These are phyloP conservation scores for Alloplasta piceator DNA, from an alignment of 2,888 invertebrate species.

Conservation along the genomic window DNA sequence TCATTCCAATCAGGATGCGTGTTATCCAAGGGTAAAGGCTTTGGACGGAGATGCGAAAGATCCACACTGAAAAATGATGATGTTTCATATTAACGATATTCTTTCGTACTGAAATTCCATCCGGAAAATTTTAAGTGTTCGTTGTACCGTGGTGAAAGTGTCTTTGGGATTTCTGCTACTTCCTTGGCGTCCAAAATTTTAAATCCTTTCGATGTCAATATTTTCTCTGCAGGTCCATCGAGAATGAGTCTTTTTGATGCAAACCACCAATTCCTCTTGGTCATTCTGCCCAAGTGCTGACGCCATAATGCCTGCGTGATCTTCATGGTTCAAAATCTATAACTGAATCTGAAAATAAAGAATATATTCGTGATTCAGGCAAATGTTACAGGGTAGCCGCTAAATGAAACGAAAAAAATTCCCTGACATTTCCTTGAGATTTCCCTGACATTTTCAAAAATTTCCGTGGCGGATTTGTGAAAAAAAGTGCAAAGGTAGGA, in stretches of 20 bases:
- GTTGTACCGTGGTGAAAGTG: constrained; percentile 56
- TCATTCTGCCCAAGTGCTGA: constrained; percentile 90
- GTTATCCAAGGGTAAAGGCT: constrained; percentile 83
- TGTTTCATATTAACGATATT: constrained; percentile 15
- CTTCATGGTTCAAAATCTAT: constrained; percentile 85
- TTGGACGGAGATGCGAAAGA: constrained; percentile 18
- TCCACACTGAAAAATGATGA: constrained; percentile 73
- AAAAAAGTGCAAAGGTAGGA: no score
- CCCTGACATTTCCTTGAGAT: no score
- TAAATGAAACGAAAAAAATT: no score
- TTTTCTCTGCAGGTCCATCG: constrained; percentile 85
- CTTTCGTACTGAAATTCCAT: constrained; percentile 40
- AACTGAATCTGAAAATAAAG: not conserved
- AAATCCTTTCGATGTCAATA: constrained; percentile 86
- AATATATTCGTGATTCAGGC: no score
- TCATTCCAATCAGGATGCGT: constrained; percentile 88
- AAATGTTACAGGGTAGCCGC: no score
- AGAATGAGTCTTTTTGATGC: constrained; percentile 87
- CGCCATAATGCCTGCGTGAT: constrained; percentile 86
- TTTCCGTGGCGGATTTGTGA: no score
- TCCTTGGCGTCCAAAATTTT: constrained; percentile 87
- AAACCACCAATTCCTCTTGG: constrained; percentile 89
- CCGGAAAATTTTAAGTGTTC: constrained; percentile 2
- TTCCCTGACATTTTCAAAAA: no score
- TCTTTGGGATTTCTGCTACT: constrained; percentile 83